These are phyloP conservation scores for Epirrhoe alternata DNA, from an alignment of 2,888 invertebrate species.

Conservation along the genomic window DNA sequence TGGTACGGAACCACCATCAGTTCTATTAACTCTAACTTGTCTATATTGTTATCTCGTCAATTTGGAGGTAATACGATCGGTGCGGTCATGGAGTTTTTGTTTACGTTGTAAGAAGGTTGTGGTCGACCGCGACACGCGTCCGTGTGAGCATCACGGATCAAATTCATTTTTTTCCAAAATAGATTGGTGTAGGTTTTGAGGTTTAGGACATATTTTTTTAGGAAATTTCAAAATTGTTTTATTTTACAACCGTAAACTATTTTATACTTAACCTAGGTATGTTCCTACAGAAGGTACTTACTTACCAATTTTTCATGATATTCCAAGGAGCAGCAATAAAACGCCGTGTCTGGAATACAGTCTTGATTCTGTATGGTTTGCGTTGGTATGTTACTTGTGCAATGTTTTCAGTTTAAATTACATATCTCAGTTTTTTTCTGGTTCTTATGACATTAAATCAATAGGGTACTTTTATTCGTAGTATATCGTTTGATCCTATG, in stretches of 20 bases:
- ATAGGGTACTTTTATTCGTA: no score
- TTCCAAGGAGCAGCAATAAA: no score
- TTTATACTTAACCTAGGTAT: no score
- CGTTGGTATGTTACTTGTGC: no score
- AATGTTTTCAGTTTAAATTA: no score
- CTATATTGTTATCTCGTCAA: conserved; percentile 29
- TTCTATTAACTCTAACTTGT: not conserved
- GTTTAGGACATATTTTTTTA: conserved; percentile 8
- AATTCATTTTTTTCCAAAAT: conserved; percentile 34
- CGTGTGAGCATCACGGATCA: conserved; percentile 35
- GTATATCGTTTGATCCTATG: no score
- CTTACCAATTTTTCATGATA: no score
- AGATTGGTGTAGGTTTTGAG: conserved; percentile 11
- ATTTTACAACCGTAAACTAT: not conserved
- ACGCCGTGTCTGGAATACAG: no score
- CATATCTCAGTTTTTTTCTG: no score
- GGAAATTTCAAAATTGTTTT: not conserved
- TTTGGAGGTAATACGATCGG: conserved; percentile 45
- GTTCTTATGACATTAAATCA: no score
- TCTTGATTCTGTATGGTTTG: no score
- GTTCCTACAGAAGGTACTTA: no score
- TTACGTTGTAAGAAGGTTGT: conserved; percentile 44
- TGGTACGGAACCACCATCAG: conserved; percentile 19
- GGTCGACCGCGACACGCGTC: conserved; percentile 56
- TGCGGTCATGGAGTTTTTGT: conserved; percentile 51